Evolutionary conservation across 1,140 invertebrate species (phyloP), one percentile per base, ranked within the genome.

Genomic region (Scaptomyza graminum): DNA sequence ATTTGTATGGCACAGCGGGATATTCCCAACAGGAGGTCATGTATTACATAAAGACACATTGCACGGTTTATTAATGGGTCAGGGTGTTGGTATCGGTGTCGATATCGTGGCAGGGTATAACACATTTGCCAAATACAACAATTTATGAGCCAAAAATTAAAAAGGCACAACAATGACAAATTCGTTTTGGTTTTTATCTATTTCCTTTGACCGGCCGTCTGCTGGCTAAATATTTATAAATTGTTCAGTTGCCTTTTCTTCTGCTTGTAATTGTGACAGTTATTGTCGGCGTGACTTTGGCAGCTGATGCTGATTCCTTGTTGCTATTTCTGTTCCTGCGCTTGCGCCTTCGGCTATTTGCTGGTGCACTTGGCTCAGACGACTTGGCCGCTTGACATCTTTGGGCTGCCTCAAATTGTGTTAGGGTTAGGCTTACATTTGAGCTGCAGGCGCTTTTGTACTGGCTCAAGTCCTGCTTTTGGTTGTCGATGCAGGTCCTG

Each of bases 141-240:
- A 80, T 85, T 84, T 85, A 85, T 85, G 76, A 63, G 49, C 69
- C 49, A 49, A 64, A 31, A 28, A 28, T 28, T 6, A 28, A 28
- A 80, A 81, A 77, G 70, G 67, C 70, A 69, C 67, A 82, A 87
- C 83, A 87, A 87, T 88, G 83, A 82, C 76, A 76, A 79, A 88
- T 87, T 87, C 83, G 83, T 83, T 87, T 88, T 79, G 83, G 83
- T 87, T 87, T 88, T 79, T 70, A 44, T 77, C 15, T 49, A 12
- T 18, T 52, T 75, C 43, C 34, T 49, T 65, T 60, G 15, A 5
- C 31, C 41, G 25, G 0, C 7, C 9, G 8, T 46, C 46, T 63
- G 60, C 80, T 74, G 63, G 79, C 83, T 76, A 87, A 87, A 87
- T 87, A 87, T 87, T 87, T 87, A 76, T 79, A 87, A 87, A 87